Evolutionary conservation across 2,113 vertebrate species (phyloP).

Genomic region (Anguilla rostrata): DNA sequence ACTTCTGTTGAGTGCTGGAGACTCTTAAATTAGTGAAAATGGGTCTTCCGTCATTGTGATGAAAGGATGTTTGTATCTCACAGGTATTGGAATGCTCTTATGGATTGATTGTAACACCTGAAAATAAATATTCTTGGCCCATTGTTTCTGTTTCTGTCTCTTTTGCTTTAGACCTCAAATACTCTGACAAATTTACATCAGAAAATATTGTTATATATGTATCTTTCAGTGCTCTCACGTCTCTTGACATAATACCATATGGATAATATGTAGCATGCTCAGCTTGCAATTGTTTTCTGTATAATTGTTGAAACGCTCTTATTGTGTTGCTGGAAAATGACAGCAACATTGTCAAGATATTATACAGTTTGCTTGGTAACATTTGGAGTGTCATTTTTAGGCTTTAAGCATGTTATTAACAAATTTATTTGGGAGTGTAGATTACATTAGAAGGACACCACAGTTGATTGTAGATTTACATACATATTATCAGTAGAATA

Average conservation of each 20-base stretch:
- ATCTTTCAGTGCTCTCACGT: neutral
- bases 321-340: neutral
- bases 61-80: constrained; percentile 29
- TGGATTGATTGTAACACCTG: constrained; percentile 47
- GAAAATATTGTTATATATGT: neutral
- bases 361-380: neutral
- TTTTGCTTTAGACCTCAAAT: neutral
- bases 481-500: too few relatives aligned
- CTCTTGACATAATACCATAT: neutral
- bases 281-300: neutral
- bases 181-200: neutral
- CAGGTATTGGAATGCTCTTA: constrained; percentile 34
- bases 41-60: constrained; percentile 68
- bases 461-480: neutral
- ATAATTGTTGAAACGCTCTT: neutral
- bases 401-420: neutral
- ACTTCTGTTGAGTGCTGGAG: neutral
- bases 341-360: neutral
- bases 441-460: neutral
- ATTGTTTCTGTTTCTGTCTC: neutral
- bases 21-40: constrained; percentile 32
- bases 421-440: neutral
- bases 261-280: neutral
- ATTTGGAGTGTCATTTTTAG: neutral
- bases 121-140: constrained; percentile 45